Percentiles rank a stretch among this genome's conserved stretches.
phyloP scores from a whole-genome alignment of 1,140 invertebrate species.

The Heliconius eleuchia region DNA sequence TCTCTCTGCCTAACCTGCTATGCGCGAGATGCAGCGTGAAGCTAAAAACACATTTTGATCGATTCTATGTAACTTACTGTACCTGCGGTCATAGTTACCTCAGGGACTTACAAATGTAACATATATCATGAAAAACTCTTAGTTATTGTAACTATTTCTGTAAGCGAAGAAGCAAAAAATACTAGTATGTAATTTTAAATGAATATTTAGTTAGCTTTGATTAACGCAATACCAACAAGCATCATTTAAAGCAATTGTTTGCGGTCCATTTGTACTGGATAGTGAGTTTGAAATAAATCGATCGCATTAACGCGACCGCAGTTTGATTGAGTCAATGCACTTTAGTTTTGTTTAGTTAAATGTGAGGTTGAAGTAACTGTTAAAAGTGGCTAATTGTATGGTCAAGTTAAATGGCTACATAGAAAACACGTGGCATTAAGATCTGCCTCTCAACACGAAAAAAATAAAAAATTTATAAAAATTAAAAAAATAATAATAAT shows the following conservation, averaged over 20 bases:
- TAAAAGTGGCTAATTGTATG: background rate
- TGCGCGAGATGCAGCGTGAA: too few species aligned
- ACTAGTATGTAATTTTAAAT: background rate
- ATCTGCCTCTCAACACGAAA: background rate
- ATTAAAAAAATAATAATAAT: too few species aligned
- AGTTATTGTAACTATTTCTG: too few species aligned
- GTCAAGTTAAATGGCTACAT: background rate
- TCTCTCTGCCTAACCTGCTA: too few species aligned
- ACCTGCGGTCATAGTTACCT: too few species aligned
- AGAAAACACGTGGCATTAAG: background rate
- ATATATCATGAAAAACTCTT: too few species aligned
- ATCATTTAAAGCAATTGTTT: slow-evolving; percentile 27
- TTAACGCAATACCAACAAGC: slow-evolving; percentile 16
- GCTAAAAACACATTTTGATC: too few species aligned
- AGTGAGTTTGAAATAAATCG: slow-evolving; percentile 25
- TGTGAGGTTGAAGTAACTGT: background rate
- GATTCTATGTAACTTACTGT: too few species aligned
- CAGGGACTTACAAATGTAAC: too few species aligned
- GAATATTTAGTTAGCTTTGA: background rate
- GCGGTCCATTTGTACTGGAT: slow-evolving; percentile 26
- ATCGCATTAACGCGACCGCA: slow-evolving; percentile 16
- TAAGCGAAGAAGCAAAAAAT: background rate
- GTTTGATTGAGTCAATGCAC: slow-evolving; percentile 26
- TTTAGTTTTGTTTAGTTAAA: slow-evolving; percentile 32
- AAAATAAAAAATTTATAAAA: too few species aligned